Base-by-base conservation (phyloP, 2,888 invertebrate genomes). In the Clivina fossor region DNA sequence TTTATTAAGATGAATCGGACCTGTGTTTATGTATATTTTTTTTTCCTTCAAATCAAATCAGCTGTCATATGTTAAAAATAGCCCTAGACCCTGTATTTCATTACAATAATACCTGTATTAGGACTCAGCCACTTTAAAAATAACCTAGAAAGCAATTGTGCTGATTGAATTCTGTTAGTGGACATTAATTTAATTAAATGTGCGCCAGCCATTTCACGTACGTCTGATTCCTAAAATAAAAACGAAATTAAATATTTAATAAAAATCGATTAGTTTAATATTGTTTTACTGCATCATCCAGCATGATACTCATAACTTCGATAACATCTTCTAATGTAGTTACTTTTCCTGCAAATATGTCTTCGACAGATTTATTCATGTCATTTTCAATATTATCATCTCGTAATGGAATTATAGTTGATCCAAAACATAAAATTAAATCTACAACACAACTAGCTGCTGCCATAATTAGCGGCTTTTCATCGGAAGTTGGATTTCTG, bases 91-190 rank as follows among this genome's bases (percentile, higher is more conserved):
- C n/a, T n/a, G n/a, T n/a, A n/a, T n/a, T n/a, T n/a, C 4, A 38
- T 18, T 4, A 38, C 3, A 13, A 20, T n/a, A 18, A 22, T 72
- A 83, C 83, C 82, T 62, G 83, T 85, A 19, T 80, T 78, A 1
- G 93, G 92, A 73, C 90, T 90, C 68, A 88, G 91, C 83, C 92
- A 91, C 41, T 90, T 80, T 49, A 92, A 74, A 11, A 93, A 74
- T 3, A 94, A 74, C 50, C 84, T 79, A 40, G 87, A 84, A 28
- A 91, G 71, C 46, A 90, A 77, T 24, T 79, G 76, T 0, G 85
- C 76, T 0, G 88, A 87, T 44, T 80, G 80, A 24, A 90, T 76
- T 60, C 84, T 80, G 0, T 82, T 81, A 26, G 83, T 74, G 49
- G 86, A 73, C 24, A 90, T 68, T 35, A 91, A 73, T 57, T 86